Evolutionary conservation across 2,113 vertebrate species (phyloP).

Genomic region (Cepphus grylle): DNA sequence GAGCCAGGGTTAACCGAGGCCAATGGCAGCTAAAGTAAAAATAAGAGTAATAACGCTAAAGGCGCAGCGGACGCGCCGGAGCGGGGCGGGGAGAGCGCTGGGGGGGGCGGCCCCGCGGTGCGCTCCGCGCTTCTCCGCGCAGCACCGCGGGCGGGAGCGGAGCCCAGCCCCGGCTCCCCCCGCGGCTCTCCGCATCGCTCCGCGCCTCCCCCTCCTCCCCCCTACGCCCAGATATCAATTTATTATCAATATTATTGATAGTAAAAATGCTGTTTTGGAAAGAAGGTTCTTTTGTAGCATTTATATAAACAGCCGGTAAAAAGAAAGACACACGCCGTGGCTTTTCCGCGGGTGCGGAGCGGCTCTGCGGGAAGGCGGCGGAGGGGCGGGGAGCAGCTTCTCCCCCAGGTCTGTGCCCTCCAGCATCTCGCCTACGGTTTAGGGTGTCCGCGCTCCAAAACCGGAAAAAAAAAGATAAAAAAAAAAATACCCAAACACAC

Average conservation of each 20-base stretch:
- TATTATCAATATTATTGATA: no score
- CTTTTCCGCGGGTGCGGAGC: neutral
- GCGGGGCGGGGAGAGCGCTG: neutral
- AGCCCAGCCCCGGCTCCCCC: neutral
- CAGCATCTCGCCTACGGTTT: neutral
- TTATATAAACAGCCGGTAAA: rapidly evolving
- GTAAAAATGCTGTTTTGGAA: neutral
- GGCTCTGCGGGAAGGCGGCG: neutral
- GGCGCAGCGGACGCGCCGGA: neutral
- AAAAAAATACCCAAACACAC: neutral
- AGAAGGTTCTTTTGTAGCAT: rapidly evolving
- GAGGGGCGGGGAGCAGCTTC: neutral
- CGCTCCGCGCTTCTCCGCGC: neutral
- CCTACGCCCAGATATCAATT: neutral
- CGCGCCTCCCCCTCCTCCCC: neutral
- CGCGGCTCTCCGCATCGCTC: neutral
- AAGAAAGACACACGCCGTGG: neutral
- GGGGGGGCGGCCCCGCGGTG: neutral
- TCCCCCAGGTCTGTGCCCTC: neutral
- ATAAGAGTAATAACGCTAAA: neutral
- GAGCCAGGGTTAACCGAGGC: slow-evolving; percentile 64
- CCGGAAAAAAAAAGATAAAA: no score
- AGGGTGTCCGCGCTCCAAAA: neutral
- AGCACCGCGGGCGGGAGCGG: neutral
- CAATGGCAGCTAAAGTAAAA: neutral